Evolutionary conservation across 2,113 vertebrate genomes (phyloP).

Genomic region (Cryptomyrus ogoouensis): DNA sequence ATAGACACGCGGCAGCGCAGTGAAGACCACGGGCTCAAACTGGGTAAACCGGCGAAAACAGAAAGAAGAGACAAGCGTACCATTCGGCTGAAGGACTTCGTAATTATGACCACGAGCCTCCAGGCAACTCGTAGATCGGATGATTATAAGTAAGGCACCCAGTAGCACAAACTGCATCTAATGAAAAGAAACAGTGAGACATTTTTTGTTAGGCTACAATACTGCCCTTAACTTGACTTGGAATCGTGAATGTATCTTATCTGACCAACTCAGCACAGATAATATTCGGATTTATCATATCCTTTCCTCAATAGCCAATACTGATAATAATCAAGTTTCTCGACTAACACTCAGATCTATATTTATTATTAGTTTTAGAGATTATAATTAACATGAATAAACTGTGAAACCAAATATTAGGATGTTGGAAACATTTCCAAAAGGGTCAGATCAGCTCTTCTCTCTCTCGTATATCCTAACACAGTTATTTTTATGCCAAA

Average conservation of each 20-base stretch:
- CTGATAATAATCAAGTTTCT: not conserved
- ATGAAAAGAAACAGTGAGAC: not conserved
- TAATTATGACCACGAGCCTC: conserved; percentile 21
- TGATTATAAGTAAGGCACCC: conserved; percentile 12
- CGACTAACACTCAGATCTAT: not conserved
- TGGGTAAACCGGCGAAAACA: not conserved
- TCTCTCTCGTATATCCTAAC: not conserved
- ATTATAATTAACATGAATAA: not conserved
- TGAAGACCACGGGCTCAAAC: not conserved
- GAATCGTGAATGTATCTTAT: not conserved
- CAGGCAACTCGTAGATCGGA: not conserved
- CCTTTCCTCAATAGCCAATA: not conserved
- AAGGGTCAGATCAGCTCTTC: not conserved
- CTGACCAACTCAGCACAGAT: not conserved
- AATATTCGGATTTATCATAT: not conserved
- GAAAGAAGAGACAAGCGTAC: conserved; percentile 16
- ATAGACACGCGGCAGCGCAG: not conserved
- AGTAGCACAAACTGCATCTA: conserved; percentile 35
- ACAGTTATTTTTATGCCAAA: not conserved
- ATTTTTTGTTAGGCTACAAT: not conserved
- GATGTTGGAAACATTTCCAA: not conserved
- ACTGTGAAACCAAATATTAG: not conserved
- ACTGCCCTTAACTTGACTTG: not conserved
- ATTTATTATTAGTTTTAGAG: not conserved
- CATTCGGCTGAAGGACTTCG: conserved; percentile 36